Base-by-base conservation (phyloP, 1,140 invertebrate species). In the Stegodyphus dumicola region DNA sequence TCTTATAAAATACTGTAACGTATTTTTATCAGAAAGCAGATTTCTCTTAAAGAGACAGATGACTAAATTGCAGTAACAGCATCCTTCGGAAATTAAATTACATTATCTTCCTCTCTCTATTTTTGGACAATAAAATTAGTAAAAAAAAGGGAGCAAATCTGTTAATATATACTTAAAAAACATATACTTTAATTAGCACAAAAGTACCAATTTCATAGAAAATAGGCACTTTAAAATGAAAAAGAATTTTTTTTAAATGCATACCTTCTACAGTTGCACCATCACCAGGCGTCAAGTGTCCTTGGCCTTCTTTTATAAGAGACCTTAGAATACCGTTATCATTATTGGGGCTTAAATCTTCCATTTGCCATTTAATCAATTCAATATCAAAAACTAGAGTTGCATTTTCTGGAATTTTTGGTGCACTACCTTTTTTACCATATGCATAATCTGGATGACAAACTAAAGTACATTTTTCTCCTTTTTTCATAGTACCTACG, bases 391-490 rank as follows among this genome's bases (percentile, higher is more conserved):
- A 90, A 88, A 96, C 93, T 6, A 99, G 91, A 2, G 96, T 98
- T 0, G 97, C 90, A 91, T 97, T 93, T n/a, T 95, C 93, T 33
- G 97, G 97, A 88, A 99, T 99, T 89, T 93, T 95, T 48, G 96
- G 96, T 3, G 95, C 95, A 89, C 93, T 95, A 53, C 97, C 98
- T 74, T 89, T 89, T 87, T 92, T 92, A 2, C 98, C 98, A 90
- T 99, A 99, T 7, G 96, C 98, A 92, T 98, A 99, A 84, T 98
- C 94, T 6, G 97, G 92, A 86, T 93, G 93, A 91, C 97, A 98
- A 2, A 94, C 96, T n/a, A 99, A 90, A 53, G 94, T 91, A 65
- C 95, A 94, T 53, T 95, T 90, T 91, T 99, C 98, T 0, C 96
- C 96, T 88, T 95, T 95, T 91, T 95, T 96, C 98, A 99, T 99